Evolutionary conservation across 2,113 vertebrate genomes (phyloP).

Genomic region (Tachysurus vachellii): DNA sequence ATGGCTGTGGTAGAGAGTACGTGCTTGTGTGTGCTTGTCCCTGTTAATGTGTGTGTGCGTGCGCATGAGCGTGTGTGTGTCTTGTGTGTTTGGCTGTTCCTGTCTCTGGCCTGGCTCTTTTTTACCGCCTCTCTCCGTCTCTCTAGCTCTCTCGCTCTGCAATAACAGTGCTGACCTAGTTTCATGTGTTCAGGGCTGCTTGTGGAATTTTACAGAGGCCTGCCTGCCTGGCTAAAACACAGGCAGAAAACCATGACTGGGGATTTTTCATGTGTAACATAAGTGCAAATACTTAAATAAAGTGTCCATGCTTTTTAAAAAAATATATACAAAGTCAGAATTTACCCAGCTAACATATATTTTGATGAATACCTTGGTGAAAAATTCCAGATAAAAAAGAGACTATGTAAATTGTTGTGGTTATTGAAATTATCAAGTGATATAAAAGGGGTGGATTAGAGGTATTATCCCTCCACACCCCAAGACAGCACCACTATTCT

Average conservation of each 20-base stretch:
- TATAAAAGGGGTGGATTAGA: background rate
- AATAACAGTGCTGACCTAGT: constrained; percentile 87
- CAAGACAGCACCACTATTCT: background rate
- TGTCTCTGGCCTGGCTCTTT: constrained; percentile 45
- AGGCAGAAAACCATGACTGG: constrained; percentile 79
- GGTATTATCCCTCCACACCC: background rate
- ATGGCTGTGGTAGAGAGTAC: constrained; percentile 42
- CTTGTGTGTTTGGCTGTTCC: constrained; percentile 49
- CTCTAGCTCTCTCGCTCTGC: constrained; percentile 78
- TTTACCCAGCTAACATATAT: background rate
- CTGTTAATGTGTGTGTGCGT: constrained; percentile 44
- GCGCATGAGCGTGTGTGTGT: background rate
- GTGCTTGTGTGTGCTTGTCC: constrained; percentile 43
- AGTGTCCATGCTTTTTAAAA: background rate
- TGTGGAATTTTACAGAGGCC: constrained; percentile 86
- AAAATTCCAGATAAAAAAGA: background rate
- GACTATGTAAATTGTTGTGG: background rate
- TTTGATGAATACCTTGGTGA: background rate
- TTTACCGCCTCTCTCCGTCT: constrained; percentile 58
- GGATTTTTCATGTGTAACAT: constrained; percentile 73
- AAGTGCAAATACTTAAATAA: constrained; percentile 60
- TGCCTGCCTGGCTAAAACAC: constrained; percentile 75
- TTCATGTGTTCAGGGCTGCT: constrained; percentile 82
- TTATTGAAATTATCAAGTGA: background rate
- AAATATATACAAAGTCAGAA: background rate